A percentile compares a stretch with the other conserved stretches of the same genome.
Conservation (phyloP, 2,113 vertebrate genomes). For the Grus americana region DNA sequence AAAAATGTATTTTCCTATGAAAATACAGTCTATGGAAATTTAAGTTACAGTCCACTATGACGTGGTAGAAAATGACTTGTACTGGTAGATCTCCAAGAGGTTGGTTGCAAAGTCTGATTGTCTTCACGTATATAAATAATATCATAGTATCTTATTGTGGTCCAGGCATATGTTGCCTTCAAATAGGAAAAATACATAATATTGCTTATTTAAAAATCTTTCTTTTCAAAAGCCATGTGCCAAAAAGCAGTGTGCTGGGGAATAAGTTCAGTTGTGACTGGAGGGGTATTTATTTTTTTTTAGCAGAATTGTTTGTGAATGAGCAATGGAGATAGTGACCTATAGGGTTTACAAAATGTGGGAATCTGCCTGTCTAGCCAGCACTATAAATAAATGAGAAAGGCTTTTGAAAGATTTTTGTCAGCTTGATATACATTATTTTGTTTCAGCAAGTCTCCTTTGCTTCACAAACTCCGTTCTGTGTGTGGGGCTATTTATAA, state of each 20-base stretch:
- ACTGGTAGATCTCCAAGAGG: background rate
- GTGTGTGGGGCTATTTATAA: slow-evolving; percentile 59
- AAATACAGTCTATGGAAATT: background rate
- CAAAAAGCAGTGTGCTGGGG: background rate
- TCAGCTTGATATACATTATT: slow-evolving; percentile 11
- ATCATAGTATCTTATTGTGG: background rate
- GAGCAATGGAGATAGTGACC: slow-evolving; percentile 37
- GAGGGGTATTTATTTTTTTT: background rate
- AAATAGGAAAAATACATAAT: background rate
- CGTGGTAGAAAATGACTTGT: background rate
- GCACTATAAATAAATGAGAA: slow-evolving; percentile 43
- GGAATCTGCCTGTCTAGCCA: slow-evolving; percentile 48
- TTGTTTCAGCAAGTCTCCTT: slow-evolving; percentile 19
- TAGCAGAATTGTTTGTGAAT: slow-evolving; percentile 48
- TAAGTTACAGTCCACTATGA: background rate
- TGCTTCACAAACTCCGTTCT: slow-evolving; percentile 7
- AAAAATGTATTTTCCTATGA: background rate
- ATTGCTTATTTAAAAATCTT: background rate
- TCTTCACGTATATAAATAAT: background rate
- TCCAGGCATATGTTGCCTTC: background rate
- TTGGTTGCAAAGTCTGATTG: background rate
- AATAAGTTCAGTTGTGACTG: background rate
- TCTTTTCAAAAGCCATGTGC: background rate
- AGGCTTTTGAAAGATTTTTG: slow-evolving; percentile 15
- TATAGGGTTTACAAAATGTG: background rate